Evolutionary conservation across 2,797 vertebrate genomes (phyloP), one percentile per base, ranked within the genome.

Genomic region (Zenarchopterus dispar): DNA sequence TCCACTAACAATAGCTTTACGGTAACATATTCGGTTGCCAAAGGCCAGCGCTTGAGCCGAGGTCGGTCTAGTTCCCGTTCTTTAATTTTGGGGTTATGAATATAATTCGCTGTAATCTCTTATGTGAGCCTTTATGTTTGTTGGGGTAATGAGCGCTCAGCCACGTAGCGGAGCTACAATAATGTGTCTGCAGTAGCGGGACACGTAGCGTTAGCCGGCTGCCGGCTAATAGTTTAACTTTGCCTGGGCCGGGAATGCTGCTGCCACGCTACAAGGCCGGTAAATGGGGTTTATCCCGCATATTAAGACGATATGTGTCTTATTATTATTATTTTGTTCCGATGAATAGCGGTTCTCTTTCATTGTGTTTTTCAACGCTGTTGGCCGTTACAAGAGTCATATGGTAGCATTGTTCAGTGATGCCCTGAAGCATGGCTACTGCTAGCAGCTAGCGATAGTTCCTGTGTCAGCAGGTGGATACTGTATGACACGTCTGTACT

Each of bases 171-270:
- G 70, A 76, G 56, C 62, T 54, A 39, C 56, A 67, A 54, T 42
- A 50, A 45, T 67, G 64, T 75, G 73, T 77, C 72, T 66, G 24
- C 61, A 67, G 45, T 71, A 56, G 71, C 60, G 75, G 81, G 87
- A 88, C 89, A 91, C 89, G 90, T 90, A 89, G 64, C 22, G 69
- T 73, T 86, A 86, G 78, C 75, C 56, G 70, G 59, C 58, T 58
- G 39, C 22, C 46, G 49, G 76, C 77, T 84, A 78, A 49, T 75
- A 28, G 23, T 60, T 28, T 60, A 62, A 49, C 68, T 48, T 5
- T 56, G 52, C 53, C 51, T 56, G 41, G 58, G 52, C 21, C 21
- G 51, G 42, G 19, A 39, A 15, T 43, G 41, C 50, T 58, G 41
- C 50, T 58, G 44, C 59, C 70, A 65, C 4, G 60, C 51, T 73